phyloP scores from a whole-genome alignment of 2,888 invertebrate species.

The Leptothorax acervorum region DNA sequence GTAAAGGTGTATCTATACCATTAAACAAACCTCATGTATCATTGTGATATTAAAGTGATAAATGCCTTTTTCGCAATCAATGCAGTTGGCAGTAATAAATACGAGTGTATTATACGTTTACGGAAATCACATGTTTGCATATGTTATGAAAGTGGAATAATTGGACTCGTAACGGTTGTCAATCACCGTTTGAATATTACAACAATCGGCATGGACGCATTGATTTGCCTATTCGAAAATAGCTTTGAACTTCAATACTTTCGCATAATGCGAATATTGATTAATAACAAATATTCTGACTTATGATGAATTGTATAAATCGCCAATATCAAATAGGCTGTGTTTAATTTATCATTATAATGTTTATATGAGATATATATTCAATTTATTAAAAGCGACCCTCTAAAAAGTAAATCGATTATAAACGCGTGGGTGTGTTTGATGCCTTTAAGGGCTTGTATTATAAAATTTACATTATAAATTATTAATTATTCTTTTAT shows the following conservation, averaged over 20 bases:
- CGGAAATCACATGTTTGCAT: conserved; percentile 48
- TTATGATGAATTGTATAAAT: conserved; percentile 24
- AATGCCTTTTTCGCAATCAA: conserved; percentile 40
- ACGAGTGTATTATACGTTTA: conserved; percentile 43
- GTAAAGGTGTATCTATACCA: background rate
- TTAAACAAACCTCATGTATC: conserved; percentile 27
- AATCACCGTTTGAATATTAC: conserved; percentile 40
- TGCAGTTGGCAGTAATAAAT: conserved; percentile 50
- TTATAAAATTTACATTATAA: conserved; percentile 10
- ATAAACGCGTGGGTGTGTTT: background rate
- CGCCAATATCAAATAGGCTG: background rate
- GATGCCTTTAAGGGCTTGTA: background rate
- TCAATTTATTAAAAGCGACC: background rate
- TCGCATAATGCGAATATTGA: conserved; percentile 21
- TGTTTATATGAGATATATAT: background rate
- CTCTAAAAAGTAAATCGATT: background rate
- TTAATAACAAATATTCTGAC: conserved; percentile 16
- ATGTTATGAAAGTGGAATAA: conserved; percentile 46
- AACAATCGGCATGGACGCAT: conserved; percentile 32
- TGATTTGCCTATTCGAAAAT: conserved; percentile 47
- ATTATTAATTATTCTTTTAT: background rate
- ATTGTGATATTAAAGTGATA: conserved; percentile 36
- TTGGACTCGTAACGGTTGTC: conserved; percentile 42
- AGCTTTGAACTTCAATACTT: conserved; percentile 44
- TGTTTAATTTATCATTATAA: conserved; percentile 9